Evolutionary conservation across 2,888 invertebrate genomes (phyloP), one percentile per base, ranked within the genome.

Genomic region (Diplazon laetatorius): DNA sequence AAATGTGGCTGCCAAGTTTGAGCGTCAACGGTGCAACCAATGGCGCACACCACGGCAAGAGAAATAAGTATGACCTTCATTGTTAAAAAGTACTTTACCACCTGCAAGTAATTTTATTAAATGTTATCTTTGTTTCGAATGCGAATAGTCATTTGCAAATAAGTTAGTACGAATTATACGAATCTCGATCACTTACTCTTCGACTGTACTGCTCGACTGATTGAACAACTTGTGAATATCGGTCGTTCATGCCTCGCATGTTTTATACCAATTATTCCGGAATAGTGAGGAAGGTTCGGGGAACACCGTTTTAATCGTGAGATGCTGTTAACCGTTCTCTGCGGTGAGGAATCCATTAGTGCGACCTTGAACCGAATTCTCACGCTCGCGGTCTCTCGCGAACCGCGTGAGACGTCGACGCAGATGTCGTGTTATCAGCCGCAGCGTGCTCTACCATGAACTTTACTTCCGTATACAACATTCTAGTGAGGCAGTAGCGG

Each of bases 11-110:
- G 37, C 10, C 5, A 42, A 3, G 42, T 42, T 55, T 55, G 71
- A 14, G 62, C 60, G 60, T 66, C 39, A 12, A 37, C 52, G 30
- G 30, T 30, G 30, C 30, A 30, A 20, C 60, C 39, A 3, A 75
- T 5, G 1, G 55, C 20, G 30, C 74, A 75, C 1, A 78, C 35
- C 48, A 66, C 62, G 22, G 71, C 75, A 62, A 78, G 22, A 25
- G 35, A n/a, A 22, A 78, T 6, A 35, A 78, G n/a, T 37, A 66
- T 10, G 30, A 71, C 2, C 62, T 78, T 75, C 78, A 78, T 78
- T 55, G 0, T 75, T 44, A 16, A 42, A 37, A 12, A 73, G n/a
- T 6, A 25, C 14, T 22, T 20, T n/a, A n/a, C 4, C 12, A n/a
- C n/a, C 12, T 42, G 10, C 42, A 10, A n/a, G 10, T 42, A 42